A percentile compares a stretch with the other conserved stretches of the same genome.
These are phyloP conservation scores for Trissolcus basalis DNA, from an alignment of 1,140 invertebrate genomes.

Conservation along the genomic window DNA sequence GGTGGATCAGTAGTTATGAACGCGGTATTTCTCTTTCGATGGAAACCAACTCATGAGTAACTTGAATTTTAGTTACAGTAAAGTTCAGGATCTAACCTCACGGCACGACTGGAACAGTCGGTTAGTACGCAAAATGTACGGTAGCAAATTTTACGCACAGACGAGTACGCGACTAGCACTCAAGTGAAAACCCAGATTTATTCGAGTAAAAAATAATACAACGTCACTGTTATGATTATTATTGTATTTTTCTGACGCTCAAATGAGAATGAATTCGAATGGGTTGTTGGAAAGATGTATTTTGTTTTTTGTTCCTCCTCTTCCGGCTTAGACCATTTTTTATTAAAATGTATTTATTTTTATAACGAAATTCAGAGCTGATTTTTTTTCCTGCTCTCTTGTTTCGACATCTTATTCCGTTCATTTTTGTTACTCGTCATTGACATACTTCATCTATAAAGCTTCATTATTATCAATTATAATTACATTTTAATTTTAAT, in stretches of 20 bases:
- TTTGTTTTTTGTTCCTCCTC: too few species aligned
- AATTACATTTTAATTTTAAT: background rate
- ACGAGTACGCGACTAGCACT: conserved; percentile 42
- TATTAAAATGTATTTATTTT: background rate
- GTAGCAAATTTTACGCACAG: conserved; percentile 48
- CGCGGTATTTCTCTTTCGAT: conserved; percentile 42
- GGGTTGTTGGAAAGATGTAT: too few species aligned
- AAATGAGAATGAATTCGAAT: conserved; percentile 6
- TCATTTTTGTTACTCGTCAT: too few species aligned
- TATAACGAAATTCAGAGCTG: background rate
- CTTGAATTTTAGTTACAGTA: conserved; percentile 51
- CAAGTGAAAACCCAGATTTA: conserved; percentile 51
- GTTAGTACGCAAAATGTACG: conserved; percentile 51
- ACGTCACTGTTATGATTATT: conserved; percentile 5
- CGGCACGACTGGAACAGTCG: conserved; percentile 40
- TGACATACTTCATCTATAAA: too few species aligned
- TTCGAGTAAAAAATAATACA: conserved; percentile 51
- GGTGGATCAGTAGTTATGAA: conserved; percentile 40
- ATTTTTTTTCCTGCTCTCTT: too few species aligned
- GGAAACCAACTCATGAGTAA: conserved; percentile 46
- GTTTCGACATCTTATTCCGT: too few species aligned
- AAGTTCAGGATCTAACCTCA: conserved; percentile 50
- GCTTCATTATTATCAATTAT: background rate
- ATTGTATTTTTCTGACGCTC: background rate
- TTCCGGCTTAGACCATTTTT: too few species aligned